Conservation (phyloP, 2,888 invertebrate species). For the Eupithecia inturbata region DNA sequence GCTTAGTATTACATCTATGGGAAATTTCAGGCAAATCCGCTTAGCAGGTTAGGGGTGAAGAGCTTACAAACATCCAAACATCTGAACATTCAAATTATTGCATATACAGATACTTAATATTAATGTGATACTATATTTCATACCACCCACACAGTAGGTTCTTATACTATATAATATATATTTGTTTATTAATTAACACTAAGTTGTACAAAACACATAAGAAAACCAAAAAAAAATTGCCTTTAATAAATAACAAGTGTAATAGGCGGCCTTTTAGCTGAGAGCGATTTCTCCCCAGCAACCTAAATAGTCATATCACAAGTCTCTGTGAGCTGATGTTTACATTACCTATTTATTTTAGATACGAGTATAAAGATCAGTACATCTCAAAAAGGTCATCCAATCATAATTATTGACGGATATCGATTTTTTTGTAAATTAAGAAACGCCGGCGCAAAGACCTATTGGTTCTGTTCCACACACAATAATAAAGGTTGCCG, state of each 20-base stretch:
- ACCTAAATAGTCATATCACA: rapidly evolving
- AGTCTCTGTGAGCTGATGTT: neutral
- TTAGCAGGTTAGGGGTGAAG: too few species aligned
- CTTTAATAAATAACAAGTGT: neutral
- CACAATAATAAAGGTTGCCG: neutral
- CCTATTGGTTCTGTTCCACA: neutral
- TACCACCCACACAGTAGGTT: too few species aligned
- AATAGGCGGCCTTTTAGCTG: neutral
- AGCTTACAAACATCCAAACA: too few species aligned
- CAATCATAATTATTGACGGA: neutral
- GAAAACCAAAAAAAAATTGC: too few species aligned
- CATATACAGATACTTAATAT: too few species aligned
- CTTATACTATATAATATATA: too few species aligned
- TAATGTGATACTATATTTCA: too few species aligned
- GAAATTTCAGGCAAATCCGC: too few species aligned
- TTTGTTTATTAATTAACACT: too few species aligned
- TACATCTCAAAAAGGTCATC: neutral
- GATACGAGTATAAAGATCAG: neutral
- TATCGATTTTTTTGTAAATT: neutral
- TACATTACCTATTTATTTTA: neutral
- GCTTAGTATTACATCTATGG: too few species aligned
- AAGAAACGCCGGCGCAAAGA: neutral
- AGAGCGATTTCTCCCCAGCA: neutral
- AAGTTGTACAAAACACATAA: too few species aligned
- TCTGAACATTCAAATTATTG: too few species aligned